Percentiles rank a stretch among this genome's conserved stretches.
Conservation (phyloP, 2,888 invertebrate genomes). For the Griposia aprilina region DNA sequence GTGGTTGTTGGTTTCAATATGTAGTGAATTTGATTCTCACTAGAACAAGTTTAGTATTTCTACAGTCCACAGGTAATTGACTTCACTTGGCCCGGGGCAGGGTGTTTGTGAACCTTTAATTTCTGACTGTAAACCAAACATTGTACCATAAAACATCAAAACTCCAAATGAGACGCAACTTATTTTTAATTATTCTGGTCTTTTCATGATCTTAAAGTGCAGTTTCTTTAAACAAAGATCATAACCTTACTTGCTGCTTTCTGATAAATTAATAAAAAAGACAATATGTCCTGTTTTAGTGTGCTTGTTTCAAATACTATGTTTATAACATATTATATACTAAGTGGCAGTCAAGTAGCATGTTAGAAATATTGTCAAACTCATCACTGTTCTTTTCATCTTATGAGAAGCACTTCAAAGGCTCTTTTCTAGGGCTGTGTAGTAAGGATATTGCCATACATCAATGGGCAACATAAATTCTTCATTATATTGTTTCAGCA, state of each 20-base stretch:
- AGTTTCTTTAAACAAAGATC: neutral
- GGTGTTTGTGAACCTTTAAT: neutral
- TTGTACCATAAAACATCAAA: neutral
- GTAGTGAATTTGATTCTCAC: neutral
- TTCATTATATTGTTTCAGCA: neutral
- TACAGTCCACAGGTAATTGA: neutral
- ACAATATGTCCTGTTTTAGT: neutral
- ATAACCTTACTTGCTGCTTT: neutral
- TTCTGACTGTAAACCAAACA: neutral
- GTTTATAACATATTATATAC: neutral
- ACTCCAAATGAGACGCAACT: neutral
- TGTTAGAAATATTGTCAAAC: neutral
- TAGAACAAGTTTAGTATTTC: neutral
- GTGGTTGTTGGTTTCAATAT: no score
- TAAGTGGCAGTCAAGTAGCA: neutral
- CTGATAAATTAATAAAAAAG: neutral
- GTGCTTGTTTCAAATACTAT: neutral
- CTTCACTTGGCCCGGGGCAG: neutral
- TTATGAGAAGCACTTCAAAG: neutral
- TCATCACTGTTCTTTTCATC: neutral
- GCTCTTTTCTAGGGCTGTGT: neutral
- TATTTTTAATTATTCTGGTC: slow-evolving; percentile 3
- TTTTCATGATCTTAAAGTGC: neutral
- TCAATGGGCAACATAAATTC: neutral
- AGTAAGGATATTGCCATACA: neutral